A percentile compares a stretch with the other conserved stretches of the same genome.
Evolutionary conservation across 2,797 vertebrate species (phyloP).

Genomic region (Phoxinus dragarum): DNA sequence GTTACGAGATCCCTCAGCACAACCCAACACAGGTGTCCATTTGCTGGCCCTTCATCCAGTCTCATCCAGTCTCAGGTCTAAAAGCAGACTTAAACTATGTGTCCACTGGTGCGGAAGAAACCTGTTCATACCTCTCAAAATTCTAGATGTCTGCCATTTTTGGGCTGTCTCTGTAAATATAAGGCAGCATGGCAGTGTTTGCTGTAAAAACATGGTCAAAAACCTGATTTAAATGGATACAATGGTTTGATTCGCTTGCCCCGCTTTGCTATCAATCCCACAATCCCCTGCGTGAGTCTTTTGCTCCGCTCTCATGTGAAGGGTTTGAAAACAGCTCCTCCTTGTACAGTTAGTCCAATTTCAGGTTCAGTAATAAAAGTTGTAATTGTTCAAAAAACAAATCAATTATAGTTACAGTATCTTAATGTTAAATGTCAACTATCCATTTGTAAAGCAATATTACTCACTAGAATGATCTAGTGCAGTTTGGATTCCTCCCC

Average conservation of each 20-base stretch:
- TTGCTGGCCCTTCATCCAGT: neutral
- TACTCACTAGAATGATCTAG: neutral
- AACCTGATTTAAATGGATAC: neutral
- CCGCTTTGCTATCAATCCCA: neutral
- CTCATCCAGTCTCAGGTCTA: neutral
- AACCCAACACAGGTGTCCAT: neutral
- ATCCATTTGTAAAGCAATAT: neutral
- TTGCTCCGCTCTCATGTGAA: neutral
- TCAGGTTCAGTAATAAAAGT: neutral
- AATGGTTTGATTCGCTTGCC: neutral
- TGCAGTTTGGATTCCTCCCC: neutral
- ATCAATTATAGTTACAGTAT: neutral
- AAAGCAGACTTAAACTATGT: neutral
- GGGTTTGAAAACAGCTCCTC: neutral
- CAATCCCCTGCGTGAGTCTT: neutral
- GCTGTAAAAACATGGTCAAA: neutral
- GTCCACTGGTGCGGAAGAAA: neutral
- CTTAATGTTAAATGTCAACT: neutral
- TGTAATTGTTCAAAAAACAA: neutral
- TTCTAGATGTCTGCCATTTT: neutral
- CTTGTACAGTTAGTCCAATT: neutral
- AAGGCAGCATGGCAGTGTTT: neutral
- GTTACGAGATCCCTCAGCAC: constrained; percentile 20
- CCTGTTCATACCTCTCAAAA: neutral
- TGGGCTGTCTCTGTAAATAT: neutral